Evolutionary conservation across 2,113 vertebrate species (phyloP), one percentile per base, ranked within the genome.

Genomic region (Amphiprion percula): DNA sequence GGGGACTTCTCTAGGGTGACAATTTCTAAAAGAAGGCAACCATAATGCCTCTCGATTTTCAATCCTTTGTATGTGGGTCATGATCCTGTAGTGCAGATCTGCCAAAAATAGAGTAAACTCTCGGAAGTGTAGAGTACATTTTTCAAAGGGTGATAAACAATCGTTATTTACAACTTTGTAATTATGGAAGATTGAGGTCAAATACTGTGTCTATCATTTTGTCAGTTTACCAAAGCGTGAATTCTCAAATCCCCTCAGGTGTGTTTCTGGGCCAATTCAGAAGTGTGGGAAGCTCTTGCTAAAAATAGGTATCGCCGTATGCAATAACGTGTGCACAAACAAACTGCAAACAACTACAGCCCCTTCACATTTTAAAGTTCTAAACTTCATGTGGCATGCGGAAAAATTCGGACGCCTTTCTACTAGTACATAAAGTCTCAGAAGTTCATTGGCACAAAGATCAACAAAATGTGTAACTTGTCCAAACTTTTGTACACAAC

Each of bases 1-100:
- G 72, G 85, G 71, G 86, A 80, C 82, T 78, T 88, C 85, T 88
- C 76, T 69, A 24, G 19, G 68, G 77, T 88, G 81, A 86, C 88
- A 85, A 52, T 89, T 81, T 89, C 81, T 68, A 78, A 89, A 75
- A 73, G 70, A 65, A 84, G 72, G 53, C 28, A 67, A 73, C 72
- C 70, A 82, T 87, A 90, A 85, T 62, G 71, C 54, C 69, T 81
- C 73, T 80, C 14, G 9, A 61, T 64, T 79, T 77, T 52, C 67
- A 56, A 5, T 44, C 59, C 74, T 66, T 54, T 74, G 63, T 86
- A 82, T 73, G 12, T 77, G 59, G 73, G 84, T 89, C 89, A 82
- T 9, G 75, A 72, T 79, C 64, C 69, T 70, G 61, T 7, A 8
- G 59, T 17, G 72, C 56, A 49, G 53, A 75, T 52, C 37, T 55